Evolutionary conservation across 2,888 invertebrate species (phyloP), one percentile per base, ranked within the genome.

Genomic region (Melanargia galathea): DNA sequence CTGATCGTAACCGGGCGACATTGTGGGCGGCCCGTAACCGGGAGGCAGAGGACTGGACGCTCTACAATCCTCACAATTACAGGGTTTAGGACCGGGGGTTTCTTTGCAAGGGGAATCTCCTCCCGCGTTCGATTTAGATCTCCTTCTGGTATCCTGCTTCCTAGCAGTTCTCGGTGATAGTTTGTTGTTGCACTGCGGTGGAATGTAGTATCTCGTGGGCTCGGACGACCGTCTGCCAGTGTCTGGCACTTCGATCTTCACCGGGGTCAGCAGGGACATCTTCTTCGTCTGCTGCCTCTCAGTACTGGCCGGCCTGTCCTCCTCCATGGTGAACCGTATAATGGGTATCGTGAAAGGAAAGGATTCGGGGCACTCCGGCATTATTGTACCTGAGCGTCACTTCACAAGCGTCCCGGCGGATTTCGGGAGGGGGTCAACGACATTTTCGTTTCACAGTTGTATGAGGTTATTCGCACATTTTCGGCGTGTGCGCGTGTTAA

Each of bases 1-100:
- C 82, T 96, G 96, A 69, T 95, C 95, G 76, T 97, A 97, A 81
- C 96, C 94, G 49, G 93, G 93, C 22, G 92, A 92, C 3, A 86
- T 86, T 62, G 87, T 84, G 0, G 86, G 87, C 0, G 88, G 89
- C 0, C 89, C 89, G 63, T 90, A 91, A 0, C 90, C 90, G 0
- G 90, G 88, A 0, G 90, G 89, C 57, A 89, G 71, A 0, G 93
- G 93, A 68, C 93, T 93, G 1, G 93, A 88, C 0, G 93, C 86
- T 46, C 92, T 82, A 63, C 91, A 92, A 57, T 90, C 86, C 70
- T 87, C 90, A 75, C 91, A 92, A 70, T 87, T 88, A 74, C 90
- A 87, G 60, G 90, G 91, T 70, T 87, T 86, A 1, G 80, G 85
- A 18, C 90, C 87, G 40, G 84, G 77, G 46, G 71, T 73, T 16